These are phyloP conservation scores for Whitmania pigra DNA, from an alignment of 1,140 invertebrate species.

Conservation along the genomic window DNA sequence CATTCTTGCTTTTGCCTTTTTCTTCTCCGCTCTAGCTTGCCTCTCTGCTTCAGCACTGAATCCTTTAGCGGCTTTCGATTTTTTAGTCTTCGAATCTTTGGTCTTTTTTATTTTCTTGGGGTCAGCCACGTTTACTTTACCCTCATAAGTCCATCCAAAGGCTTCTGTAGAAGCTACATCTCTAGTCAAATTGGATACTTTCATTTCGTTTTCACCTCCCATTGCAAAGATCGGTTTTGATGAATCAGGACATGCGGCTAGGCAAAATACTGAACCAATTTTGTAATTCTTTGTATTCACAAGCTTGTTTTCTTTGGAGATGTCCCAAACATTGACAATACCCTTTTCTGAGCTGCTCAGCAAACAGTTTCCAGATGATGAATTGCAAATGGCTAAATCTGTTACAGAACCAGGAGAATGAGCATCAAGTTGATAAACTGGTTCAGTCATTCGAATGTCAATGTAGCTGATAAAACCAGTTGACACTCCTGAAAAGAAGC, in stretches of 20 bases:
- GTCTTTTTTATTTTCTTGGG: too few relatives aligned
- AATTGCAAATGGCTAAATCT: constrained; percentile 50
- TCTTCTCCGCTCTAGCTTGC: too few relatives aligned
- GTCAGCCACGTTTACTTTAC: background rate
- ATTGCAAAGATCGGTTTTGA: constrained; percentile 58
- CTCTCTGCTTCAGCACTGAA: too few relatives aligned
- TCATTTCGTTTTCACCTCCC: constrained; percentile 69
- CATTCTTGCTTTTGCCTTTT: too few relatives aligned
- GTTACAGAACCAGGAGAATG: constrained; percentile 29
- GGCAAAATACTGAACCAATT: constrained; percentile 51
- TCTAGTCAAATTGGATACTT: constrained; percentile 58
- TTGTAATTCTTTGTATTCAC: constrained; percentile 36
- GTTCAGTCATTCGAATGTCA: constrained; percentile 43
- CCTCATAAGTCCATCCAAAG: background rate
- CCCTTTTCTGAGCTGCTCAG: constrained; percentile 61
- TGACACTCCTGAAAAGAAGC: constrained; percentile 61
- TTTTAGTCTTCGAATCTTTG: too few relatives aligned
- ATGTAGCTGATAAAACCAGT: constrained; percentile 54
- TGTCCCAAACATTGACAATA: constrained; percentile 66
- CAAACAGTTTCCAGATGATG: constrained; percentile 54
- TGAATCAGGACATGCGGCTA: constrained; percentile 62
- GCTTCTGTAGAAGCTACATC: constrained; percentile 35
- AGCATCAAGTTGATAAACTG: constrained; percentile 57
- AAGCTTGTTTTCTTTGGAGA: constrained; percentile 36
- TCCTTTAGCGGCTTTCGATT: too few relatives aligned